These are phyloP conservation scores for Brachyhypopomus occidentalis DNA, from an alignment of 2,113 vertebrate species.

Conservation along the genomic window DNA sequence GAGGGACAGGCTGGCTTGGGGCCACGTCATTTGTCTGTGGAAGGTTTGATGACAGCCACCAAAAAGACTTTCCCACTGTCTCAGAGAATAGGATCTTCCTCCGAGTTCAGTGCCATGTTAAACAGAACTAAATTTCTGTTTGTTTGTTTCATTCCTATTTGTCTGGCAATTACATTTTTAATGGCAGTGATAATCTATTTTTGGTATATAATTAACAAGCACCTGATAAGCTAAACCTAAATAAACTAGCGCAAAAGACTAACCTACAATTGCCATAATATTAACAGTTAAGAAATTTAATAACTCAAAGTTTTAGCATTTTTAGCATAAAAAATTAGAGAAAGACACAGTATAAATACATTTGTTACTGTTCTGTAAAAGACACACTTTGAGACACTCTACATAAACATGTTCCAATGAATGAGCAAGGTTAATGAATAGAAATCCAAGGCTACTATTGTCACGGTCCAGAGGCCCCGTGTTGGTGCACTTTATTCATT, in stretches of 20 bases:
- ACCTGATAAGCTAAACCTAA: too few species aligned
- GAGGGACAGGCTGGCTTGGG: neutral
- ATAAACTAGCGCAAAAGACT: too few species aligned
- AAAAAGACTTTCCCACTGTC: neutral
- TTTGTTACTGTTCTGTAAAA: too few species aligned
- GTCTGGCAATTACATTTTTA: too few species aligned
- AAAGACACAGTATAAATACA: too few species aligned
- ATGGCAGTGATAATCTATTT: too few species aligned
- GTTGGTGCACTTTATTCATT: too few species aligned
- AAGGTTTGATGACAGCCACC: neutral
- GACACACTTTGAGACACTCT: too few species aligned
- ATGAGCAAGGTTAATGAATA: neutral
- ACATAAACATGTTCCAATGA: neutral
- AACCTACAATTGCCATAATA: neutral
- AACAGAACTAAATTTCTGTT: conserved; percentile 24
- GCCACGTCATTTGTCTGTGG: neutral
- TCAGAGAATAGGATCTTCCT: neutral
- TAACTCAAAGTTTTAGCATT: neutral
- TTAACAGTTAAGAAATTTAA: neutral
- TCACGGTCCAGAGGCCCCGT: too few species aligned
- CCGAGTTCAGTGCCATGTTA: neutral
- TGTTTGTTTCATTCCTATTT: neutral
- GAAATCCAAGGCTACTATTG: neutral
- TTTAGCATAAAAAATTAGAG: neutral
- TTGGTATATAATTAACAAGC: too few species aligned